Evolutionary conservation across 2,888 invertebrate species (phyloP), one percentile per base, ranked within the genome.

Genomic region (Drosophila stalkeri): DNA sequence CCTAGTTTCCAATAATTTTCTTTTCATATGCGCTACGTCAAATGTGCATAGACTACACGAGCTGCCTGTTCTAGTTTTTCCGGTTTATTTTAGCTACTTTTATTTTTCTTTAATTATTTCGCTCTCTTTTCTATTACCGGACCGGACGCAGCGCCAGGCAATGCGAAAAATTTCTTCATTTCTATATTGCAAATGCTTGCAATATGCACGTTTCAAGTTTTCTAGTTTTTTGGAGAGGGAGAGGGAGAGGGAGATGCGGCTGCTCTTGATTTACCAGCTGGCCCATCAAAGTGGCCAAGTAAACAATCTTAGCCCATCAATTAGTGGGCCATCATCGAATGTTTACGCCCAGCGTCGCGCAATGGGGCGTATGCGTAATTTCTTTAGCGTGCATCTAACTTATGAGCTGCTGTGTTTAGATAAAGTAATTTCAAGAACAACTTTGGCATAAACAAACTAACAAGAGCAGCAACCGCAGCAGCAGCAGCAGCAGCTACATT

Each of bases 21-120:
- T 75, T 74, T 72, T 73, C 72, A 84, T 80, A 81, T 81, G 72
- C 70, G 67, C 47, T 59, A 55, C 77, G 75, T 75, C 49, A 76
- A 76, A 70, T 82, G 71, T 81, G 83, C 76, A 71, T 61, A 69
- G 82, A 67, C 80, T 52, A 49, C 71, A 62, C 74, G 65, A 72
- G 71, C 65, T 64, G 85, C 44, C 65, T 85, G 86, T 78, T 89
- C 86, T 86, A 87, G 72, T 78, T 88, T 86, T 86, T 77, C 76
- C 82, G 77, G 89, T 68, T 75, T 87, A 82, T 87, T 87, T 87
- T 87, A 51, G 82, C 37, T 51, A 0, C 27, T 62, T 43, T 47
- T 20, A 27, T 16, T 51, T 51, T 20, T 35, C 35, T 18, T 49
- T 39, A 18, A 35, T 59, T 37, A 18, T 33, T 33, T 20, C 12